phyloP scores from a whole-genome alignment of 2,888 invertebrate genomes.

The Ichneumoninae sp. region DNA sequence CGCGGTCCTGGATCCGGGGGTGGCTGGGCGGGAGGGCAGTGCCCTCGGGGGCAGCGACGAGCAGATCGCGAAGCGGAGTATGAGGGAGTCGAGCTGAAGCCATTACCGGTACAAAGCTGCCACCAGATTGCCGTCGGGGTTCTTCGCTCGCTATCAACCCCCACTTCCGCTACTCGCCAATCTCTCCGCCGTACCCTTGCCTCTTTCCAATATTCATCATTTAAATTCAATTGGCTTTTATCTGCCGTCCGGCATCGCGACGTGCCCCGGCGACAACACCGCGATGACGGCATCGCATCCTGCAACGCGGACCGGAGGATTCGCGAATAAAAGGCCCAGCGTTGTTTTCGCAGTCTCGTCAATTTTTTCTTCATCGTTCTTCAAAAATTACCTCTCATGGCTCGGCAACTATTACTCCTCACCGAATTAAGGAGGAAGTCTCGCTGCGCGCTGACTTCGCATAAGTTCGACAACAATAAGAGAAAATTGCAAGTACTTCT shows the following conservation, averaged over 20 bases:
- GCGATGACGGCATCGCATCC: constrained; percentile 78
- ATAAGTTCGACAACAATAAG: too few species aligned
- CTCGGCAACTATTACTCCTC: background rate
- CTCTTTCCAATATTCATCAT: constrained; percentile 84
- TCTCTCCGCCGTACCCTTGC: constrained; percentile 63
- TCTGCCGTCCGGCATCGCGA: constrained; percentile 79
- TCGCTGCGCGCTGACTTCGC: too few species aligned
- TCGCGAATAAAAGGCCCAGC: constrained; percentile 41
- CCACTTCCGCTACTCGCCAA: constrained; percentile 44
- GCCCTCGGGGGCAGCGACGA: constrained; percentile 61
- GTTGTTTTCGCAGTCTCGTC: background rate
- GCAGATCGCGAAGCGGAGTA: constrained; percentile 63
- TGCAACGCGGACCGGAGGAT: constrained; percentile 75
- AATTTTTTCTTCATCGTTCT: background rate
- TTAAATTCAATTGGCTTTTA: constrained; percentile 84
- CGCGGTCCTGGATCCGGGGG: constrained; percentile 62
- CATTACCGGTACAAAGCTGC: constrained; percentile 84
- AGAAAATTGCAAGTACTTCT: too few species aligned
- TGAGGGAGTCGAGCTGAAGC: constrained; percentile 79
- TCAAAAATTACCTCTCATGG: background rate
- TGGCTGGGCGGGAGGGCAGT: constrained; percentile 49
- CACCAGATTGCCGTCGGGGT: constrained; percentile 83
- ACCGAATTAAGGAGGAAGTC: too few species aligned
- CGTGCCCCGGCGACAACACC: constrained; percentile 30
- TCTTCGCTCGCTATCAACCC: constrained; percentile 72